Percentiles rank a stretch among this genome's conserved stretches.
Conservation (phyloP, 2,888 invertebrate genomes). For the Salpingus planirostris region DNA sequence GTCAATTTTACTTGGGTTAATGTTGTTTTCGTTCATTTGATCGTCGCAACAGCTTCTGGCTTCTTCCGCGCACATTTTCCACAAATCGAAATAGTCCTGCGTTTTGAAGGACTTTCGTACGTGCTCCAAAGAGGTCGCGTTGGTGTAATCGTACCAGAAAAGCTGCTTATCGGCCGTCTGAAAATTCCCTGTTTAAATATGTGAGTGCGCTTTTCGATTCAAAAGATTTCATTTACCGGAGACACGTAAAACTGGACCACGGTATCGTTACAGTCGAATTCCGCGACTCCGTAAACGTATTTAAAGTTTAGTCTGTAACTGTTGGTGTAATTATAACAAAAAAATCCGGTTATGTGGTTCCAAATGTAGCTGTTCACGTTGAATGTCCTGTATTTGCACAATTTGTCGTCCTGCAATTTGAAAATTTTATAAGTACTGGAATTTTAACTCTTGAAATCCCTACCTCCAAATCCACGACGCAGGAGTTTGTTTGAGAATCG, state of each 20-base stretch:
- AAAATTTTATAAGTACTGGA: too few species aligned
- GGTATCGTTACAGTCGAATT: background rate
- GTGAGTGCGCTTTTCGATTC: background rate
- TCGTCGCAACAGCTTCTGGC: conserved; percentile 32
- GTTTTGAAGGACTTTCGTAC: conserved; percentile 27
- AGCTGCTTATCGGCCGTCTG: conserved; percentile 12
- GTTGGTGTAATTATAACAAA: conserved; percentile 22
- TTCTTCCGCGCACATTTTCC: conserved; percentile 27
- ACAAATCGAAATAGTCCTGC: conserved; percentile 25
- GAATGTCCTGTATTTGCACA: too few species aligned
- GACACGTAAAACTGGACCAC: background rate
- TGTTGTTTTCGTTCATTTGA: conserved; percentile 25
- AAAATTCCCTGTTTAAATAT: background rate
- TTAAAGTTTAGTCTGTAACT: conserved; percentile 2
- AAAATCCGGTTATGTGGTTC: conserved; percentile 21
- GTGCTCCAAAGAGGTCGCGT: conserved; percentile 13
- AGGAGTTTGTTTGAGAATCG: too few species aligned
- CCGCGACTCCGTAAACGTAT: background rate
- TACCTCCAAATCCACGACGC: too few species aligned
- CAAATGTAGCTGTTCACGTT: too few species aligned
- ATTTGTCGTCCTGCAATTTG: background rate
- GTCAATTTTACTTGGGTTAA: conserved; percentile 17
- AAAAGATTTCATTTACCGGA: conserved; percentile 1
- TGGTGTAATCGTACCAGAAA: conserved; percentile 12
- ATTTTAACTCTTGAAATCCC: too few species aligned